phyloP scores from a whole-genome alignment of 1,140 invertebrate species.

The Eulimnadia texana region DNA sequence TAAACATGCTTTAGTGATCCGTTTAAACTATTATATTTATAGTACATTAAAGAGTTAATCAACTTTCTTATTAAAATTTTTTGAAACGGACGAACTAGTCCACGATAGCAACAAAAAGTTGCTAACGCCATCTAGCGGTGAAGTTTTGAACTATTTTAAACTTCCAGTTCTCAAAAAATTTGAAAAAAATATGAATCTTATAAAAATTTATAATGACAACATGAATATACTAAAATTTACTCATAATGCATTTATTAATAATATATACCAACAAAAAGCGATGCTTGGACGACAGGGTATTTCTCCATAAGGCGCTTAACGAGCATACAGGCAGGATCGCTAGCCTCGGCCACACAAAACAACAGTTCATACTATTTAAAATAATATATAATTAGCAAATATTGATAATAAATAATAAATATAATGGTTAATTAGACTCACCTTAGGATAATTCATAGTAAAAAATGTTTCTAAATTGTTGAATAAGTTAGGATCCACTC shows the following conservation, averaged over 20 bases:
- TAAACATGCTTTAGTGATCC: no score
- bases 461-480: conserved; percentile 96
- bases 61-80: not conserved
- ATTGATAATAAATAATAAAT: no score
- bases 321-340: conserved; percentile 77
- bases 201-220: no score
- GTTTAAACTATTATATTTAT: not conserved
- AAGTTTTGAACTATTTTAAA: no score
- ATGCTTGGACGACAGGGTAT: conserved; percentile 74
- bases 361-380: conserved; percentile 73
- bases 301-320: conserved; percentile 75
- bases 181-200: no score
- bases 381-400: no score
- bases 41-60: conserved; percentile 3
- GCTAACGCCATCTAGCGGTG: no score
- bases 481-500: conserved; percentile 84
- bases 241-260: no score
- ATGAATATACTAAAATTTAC: no score
- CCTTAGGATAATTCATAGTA: conserved; percentile 76
- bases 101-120: no score
- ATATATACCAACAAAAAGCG: conserved; percentile 66
- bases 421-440: conserved; percentile 29
- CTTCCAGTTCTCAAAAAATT: no score
- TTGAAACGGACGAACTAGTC: conserved; percentile 29
- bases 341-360: conserved; percentile 89